Conservation (phyloP, 2,888 invertebrate genomes). For the Amorpha juglandis region DNA sequence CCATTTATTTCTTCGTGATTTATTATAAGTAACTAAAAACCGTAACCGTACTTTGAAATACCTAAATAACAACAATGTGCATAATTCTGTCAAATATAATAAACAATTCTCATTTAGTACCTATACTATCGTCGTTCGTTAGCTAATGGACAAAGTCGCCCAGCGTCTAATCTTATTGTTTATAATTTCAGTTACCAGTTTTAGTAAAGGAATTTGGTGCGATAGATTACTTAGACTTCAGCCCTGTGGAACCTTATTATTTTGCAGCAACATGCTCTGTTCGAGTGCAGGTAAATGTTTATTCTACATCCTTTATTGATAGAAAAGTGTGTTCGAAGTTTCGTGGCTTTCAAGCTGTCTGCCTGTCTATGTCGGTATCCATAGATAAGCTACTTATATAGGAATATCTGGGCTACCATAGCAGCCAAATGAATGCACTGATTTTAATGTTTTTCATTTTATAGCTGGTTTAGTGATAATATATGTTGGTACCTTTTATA, state of each 20-base stretch:
- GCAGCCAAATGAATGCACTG: no score
- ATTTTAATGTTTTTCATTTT: neutral
- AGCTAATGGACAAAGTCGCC: neutral
- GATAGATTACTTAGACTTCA: slow-evolving; percentile 95
- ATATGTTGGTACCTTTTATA: no score
- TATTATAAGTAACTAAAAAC: neutral
- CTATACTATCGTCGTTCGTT: no score
- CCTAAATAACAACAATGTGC: no score
- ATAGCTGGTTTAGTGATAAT: no score
- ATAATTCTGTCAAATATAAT: no score
- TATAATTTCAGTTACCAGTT: slow-evolving; percentile 87
- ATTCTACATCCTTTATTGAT: neutral
- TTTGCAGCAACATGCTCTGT: slow-evolving; percentile 97
- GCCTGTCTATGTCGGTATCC: no score
- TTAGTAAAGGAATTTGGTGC: slow-evolving; percentile 96
- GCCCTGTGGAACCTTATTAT: slow-evolving; percentile 93
- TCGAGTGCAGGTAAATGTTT: slow-evolving; percentile 86
- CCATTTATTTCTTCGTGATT: neutral
- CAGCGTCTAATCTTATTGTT: neutral
- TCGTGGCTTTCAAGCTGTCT: no score
- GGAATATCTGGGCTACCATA: no score
- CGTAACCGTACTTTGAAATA: neutral
- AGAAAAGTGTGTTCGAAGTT: no score
- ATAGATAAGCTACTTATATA: no score
- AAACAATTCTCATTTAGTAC: no score